Conservation (phyloP, 2,888 invertebrate species). For the Epirrita christyi region DNA sequence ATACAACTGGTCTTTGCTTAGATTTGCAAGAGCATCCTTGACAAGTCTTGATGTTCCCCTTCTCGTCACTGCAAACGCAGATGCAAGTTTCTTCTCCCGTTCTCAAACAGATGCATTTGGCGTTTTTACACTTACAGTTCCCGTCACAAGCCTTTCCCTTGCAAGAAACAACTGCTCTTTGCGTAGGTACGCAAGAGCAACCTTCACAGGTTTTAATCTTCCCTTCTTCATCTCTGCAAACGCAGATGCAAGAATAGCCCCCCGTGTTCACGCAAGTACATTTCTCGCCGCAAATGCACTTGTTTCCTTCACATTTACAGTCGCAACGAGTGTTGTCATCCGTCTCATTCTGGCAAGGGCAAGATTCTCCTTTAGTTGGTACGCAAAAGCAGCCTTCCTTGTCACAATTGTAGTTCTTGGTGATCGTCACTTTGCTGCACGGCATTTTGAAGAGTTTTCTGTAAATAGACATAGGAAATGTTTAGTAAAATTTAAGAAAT, state of each 20-base stretch:
- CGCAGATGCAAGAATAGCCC: conserved; percentile 45
- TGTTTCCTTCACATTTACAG: conserved; percentile 43
- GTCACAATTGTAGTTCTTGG: conserved; percentile 45
- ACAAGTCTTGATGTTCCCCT: neutral
- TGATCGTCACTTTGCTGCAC: conserved; percentile 50
- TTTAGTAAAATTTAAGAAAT: no score
- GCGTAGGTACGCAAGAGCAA: neutral
- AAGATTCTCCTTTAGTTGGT: conserved; percentile 42
- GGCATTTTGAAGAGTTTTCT: conserved; percentile 50
- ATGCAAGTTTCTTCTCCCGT: conserved; percentile 45
- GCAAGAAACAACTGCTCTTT: conserved; percentile 21
- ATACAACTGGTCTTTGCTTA: neutral
- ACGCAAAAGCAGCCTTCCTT: conserved; percentile 48
- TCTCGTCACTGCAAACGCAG: conserved; percentile 39
- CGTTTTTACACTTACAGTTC: conserved; percentile 27
- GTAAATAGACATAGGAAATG: neutral
- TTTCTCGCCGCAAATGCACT: conserved; percentile 41
- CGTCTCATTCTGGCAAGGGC: conserved; percentile 41
- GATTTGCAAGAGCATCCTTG: conserved; percentile 6
- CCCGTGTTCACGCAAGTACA: conserved; percentile 54
- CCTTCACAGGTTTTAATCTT: conserved; percentile 4
- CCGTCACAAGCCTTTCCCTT: conserved; percentile 5
- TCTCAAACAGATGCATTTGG: conserved; percentile 51
- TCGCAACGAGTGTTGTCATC: conserved; percentile 43
- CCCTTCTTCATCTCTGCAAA: conserved; percentile 29